A percentile compares a stretch with the other conserved stretches of the same genome.
Conservation (phyloP, 2,888 invertebrate genomes). For the Bombylius major region DNA sequence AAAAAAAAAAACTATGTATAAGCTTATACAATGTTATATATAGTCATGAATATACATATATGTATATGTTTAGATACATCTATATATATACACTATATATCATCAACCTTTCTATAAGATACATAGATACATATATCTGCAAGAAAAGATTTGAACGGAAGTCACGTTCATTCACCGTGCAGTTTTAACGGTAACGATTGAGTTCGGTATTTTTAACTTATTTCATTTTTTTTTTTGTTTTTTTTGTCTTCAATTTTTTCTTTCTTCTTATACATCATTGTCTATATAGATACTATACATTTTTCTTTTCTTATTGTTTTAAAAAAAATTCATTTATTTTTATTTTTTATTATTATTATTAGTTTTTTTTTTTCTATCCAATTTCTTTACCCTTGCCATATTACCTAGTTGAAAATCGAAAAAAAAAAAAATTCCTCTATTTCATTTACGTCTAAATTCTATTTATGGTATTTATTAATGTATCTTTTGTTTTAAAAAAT, state of each 20-base stretch:
- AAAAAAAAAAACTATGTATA: too few species aligned
- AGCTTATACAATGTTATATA: not conserved
- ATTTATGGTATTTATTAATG: too few species aligned
- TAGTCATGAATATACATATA: not conserved
- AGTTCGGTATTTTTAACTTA: not conserved
- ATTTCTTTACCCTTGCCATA: too few species aligned
- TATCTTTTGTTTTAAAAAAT: too few species aligned
- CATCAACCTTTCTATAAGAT: too few species aligned
- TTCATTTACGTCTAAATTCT: too few species aligned
- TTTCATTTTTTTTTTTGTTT: not conserved
- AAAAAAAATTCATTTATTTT: not conserved
- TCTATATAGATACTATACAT: not conserved
- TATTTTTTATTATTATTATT: too few species aligned
- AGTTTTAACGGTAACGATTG: constrained; percentile 5
- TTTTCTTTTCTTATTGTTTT: not conserved
- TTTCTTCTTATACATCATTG: too few species aligned
- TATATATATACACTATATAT: too few species aligned
- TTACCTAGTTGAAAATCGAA: too few species aligned
- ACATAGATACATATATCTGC: not conserved
- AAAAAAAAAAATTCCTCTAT: too few species aligned
- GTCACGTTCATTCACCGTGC: constrained; percentile 10
- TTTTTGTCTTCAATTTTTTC: not conserved
- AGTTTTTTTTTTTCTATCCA: not conserved
- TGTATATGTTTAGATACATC: too few species aligned
- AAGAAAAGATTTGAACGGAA: constrained; percentile 3